Percentiles rank a stretch among this genome's conserved stretches.
Evolutionary conservation across 2,113 vertebrate genomes (phyloP).

Genomic region (Crotalus viridis): DNA sequence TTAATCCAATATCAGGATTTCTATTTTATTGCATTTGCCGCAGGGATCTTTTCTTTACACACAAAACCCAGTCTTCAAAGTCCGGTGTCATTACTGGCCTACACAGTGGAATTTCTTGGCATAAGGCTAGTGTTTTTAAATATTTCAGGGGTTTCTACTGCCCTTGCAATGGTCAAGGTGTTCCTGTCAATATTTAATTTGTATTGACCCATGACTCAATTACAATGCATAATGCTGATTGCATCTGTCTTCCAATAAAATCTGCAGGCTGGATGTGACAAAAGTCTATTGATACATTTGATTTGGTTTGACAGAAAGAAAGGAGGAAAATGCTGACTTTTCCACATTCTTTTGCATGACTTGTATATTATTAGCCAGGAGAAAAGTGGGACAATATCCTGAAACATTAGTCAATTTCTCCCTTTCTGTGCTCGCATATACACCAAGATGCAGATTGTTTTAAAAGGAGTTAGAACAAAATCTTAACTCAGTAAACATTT

Average conservation of each 20-base stretch:
- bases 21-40: neutral
- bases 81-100: neutral
- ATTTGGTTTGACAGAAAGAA: constrained; percentile 35
- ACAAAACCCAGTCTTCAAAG: constrained; percentile 37
- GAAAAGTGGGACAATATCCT: neutral
- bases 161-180: constrained; percentile 17
- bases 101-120: neutral
- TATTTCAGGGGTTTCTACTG: constrained; percentile 25
- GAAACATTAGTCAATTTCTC: neutral
- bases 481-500: neutral
- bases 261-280: constrained; percentile 34
- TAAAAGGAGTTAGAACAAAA: neutral
- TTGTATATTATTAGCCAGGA: neutral
- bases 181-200: constrained; percentile 64
- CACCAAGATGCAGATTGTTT: neutral
- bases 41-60: constrained; percentile 9
- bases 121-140: constrained; percentile 42
- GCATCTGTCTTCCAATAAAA: constrained; percentile 47
- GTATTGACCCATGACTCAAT: constrained; percentile 45
- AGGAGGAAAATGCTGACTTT: constrained; percentile 49
- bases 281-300: constrained; percentile 52
- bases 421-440: neutral
- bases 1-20: constrained; percentile 44
- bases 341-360: constrained; percentile 22
- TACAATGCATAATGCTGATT: constrained; percentile 47